These are phyloP conservation scores for Garrulus glandarius DNA, from an alignment of 2,797 vertebrate genomes.

Conservation along the genomic window DNA sequence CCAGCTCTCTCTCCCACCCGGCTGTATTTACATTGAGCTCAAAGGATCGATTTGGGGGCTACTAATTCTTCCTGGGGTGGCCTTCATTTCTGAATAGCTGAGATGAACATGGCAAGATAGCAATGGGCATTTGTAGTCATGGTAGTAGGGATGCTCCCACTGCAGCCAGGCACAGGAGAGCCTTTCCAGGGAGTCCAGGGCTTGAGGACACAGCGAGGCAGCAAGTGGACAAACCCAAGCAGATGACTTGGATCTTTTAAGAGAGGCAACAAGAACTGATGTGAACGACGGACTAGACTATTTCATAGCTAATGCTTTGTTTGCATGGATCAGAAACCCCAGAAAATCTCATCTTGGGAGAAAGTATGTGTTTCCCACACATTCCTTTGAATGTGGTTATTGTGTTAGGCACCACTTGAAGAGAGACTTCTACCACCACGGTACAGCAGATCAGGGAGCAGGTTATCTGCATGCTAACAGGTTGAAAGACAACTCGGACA, in stretches of 20 bases:
- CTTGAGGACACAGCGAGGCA: background rate
- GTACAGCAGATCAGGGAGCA: background rate
- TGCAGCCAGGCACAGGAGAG: accelerated
- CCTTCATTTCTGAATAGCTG: background rate
- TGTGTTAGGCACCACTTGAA: background rate
- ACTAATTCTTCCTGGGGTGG: background rate
- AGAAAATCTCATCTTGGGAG: background rate
- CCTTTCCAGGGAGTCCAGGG: background rate
- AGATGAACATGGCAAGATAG: background rate
- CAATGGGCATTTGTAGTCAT: background rate
- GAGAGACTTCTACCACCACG: slow-evolving; percentile 39
- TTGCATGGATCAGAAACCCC: background rate
- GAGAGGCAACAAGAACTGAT: background rate
- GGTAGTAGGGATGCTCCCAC: background rate
- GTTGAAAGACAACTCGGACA: background rate
- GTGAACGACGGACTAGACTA: background rate
- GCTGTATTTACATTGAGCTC: slow-evolving; percentile 1
- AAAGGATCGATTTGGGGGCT: background rate
- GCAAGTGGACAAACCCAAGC: background rate
- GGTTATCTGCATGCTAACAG: background rate
- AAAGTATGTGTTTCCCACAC: background rate
- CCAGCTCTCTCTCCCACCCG: background rate
- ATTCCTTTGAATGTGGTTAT: background rate
- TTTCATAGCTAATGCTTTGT: background rate
- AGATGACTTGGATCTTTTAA: background rate